Evolutionary conservation across 2,113 vertebrate species (phyloP).

Genomic region (Ibidorhyncha struthersii): DNA sequence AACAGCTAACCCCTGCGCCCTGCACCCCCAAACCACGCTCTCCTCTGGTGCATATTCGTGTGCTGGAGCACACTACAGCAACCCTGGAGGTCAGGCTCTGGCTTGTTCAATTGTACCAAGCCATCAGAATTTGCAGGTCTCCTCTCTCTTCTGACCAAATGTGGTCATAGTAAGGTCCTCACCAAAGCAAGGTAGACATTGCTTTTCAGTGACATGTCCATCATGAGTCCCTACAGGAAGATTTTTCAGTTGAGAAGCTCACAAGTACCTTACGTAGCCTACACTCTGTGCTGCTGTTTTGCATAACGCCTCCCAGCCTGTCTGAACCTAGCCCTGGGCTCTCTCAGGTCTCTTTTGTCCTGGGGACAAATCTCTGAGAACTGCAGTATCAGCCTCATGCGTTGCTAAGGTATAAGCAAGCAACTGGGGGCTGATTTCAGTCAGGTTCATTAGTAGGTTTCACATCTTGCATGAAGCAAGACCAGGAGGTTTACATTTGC

Average conservation of each 20-base stretch:
- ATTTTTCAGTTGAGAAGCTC: not conserved
- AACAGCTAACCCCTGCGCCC: not conserved
- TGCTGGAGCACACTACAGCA: not conserved
- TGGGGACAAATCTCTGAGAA: not conserved
- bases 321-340: not conserved
- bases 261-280: not conserved
- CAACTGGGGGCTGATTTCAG: not conserved
- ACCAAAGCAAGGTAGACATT: not conserved
- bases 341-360: not conserved
- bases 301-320: not conserved
- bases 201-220: not conserved
- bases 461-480: not conserved
- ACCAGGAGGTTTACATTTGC: not conserved
- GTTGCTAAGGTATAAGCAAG: not conserved
- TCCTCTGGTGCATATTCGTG: not conserved
- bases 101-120: not conserved
- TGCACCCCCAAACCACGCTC: not conserved
- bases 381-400: not conserved
- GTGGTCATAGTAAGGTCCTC: not conserved
- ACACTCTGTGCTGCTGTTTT: not conserved
- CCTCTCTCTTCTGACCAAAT: not conserved
- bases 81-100: not conserved
- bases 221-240: not conserved
- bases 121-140: not conserved
- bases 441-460: not conserved